Evolutionary conservation across 1,140 invertebrate genomes (phyloP).

Genomic region (Choristoneura fumiferana): DNA sequence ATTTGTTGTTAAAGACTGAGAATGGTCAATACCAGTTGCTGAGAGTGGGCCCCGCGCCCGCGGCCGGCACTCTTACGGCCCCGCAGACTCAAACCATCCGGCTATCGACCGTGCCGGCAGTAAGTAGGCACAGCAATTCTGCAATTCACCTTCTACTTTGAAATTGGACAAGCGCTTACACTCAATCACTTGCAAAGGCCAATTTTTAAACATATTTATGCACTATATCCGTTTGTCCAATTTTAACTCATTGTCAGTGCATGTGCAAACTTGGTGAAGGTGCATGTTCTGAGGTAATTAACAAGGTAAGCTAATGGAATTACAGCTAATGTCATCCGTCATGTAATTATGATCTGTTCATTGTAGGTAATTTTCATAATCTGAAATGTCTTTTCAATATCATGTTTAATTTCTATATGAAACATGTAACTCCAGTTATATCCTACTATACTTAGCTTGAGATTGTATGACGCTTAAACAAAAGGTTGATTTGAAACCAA

Average conservation of each 20-base stretch:
- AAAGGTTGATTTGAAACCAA: neutral
- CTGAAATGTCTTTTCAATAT: no score
- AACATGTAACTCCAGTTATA: no score
- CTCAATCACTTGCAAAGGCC: neutral
- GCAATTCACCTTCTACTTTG: slow-evolving; percentile 35
- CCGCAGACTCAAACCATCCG: slow-evolving; percentile 77
- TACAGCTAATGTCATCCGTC: slow-evolving; percentile 28
- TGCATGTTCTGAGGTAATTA: slow-evolving; percentile 62
- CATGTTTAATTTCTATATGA: no score
- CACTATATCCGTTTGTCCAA: slow-evolving; percentile 33
- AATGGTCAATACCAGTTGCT: slow-evolving; percentile 96
- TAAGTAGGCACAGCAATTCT: slow-evolving; percentile 62
- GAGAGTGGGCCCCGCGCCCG: slow-evolving; percentile 88
- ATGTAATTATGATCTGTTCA: slow-evolving; percentile 36
- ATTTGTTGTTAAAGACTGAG: slow-evolving; percentile 95
- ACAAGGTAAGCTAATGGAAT: slow-evolving; percentile 51
- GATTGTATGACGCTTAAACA: slow-evolving; percentile 3
- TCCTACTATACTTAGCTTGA: neutral
- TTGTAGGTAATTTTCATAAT: no score
- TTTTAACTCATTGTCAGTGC: slow-evolving; percentile 48
- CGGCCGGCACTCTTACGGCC: slow-evolving; percentile 80
- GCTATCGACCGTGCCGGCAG: slow-evolving; percentile 77
- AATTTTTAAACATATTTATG: neutral
- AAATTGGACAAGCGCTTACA: slow-evolving; percentile 41
- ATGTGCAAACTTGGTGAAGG: slow-evolving; percentile 58